Percentiles rank a stretch among this genome's conserved stretches.
phyloP scores from a whole-genome alignment of 2,888 invertebrate genomes.

The Noctua pronuba region DNA sequence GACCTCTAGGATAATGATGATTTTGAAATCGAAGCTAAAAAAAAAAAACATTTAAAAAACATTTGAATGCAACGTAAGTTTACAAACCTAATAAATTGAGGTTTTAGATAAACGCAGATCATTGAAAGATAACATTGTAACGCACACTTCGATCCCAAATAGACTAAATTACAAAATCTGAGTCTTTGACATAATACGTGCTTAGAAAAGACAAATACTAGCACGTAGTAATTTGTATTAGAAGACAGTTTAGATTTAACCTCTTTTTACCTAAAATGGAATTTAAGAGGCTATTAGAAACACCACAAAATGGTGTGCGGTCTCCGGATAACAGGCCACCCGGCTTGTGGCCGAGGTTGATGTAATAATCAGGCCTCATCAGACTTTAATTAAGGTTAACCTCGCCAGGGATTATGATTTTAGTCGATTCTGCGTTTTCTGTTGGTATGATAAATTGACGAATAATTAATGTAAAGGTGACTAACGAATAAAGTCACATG shows the following conservation, averaged over 20 bases:
- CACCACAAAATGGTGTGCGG: slow-evolving; percentile 29
- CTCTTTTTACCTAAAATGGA: slow-evolving; percentile 38
- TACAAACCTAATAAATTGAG: neutral
- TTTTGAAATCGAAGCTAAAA: neutral
- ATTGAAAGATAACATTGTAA: neutral
- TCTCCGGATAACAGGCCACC: slow-evolving; percentile 38
- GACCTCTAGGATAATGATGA: no score
- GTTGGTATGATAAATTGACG: neutral
- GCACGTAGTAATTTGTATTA: slow-evolving; percentile 44
- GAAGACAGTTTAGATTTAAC: slow-evolving; percentile 27
- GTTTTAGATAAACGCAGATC: slow-evolving; percentile 11
- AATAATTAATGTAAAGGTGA: no score
- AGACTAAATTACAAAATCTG: slow-evolving; percentile 31
- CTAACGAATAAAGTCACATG: neutral
- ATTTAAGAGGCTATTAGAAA: slow-evolving; percentile 20
- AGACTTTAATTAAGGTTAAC: slow-evolving; percentile 21
- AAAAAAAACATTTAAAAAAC: neutral
- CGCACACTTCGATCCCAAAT: slow-evolving; percentile 21
- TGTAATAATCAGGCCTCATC: slow-evolving; percentile 22
- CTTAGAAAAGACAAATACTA: slow-evolving; percentile 24
- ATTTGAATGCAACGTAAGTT: neutral
- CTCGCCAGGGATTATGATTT: neutral
- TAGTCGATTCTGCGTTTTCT: neutral
- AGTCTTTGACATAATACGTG: slow-evolving; percentile 42
- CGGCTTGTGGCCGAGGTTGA: slow-evolving; percentile 22